Conservation (phyloP, 2,888 invertebrate species). For the Andrena chrysosceles region DNA sequence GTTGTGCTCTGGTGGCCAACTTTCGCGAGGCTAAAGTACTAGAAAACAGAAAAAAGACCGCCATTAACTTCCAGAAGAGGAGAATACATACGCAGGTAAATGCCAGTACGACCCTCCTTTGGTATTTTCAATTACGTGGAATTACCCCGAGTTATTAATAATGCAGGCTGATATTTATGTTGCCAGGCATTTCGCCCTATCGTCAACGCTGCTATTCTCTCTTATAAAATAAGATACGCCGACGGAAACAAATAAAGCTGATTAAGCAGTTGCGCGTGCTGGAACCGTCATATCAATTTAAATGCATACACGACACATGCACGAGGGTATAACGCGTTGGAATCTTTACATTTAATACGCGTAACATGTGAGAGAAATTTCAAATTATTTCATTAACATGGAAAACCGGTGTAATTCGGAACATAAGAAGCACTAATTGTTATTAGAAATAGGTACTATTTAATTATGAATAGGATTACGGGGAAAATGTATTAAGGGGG, state of each 20-base stretch:
- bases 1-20: slow-evolving; percentile 12
- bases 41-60: slow-evolving; percentile 8
- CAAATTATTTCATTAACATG: not conserved
- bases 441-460: no score
- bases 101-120: slow-evolving; percentile 69
- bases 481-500: no score
- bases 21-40: not conserved
- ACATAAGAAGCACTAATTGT: no score
- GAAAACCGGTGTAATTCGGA: no score
- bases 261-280: slow-evolving; percentile 68
- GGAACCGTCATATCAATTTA: slow-evolving; percentile 44
- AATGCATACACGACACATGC: not conserved
- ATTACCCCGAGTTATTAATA: slow-evolving; percentile 78
- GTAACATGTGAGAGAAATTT: not conserved
- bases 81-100: slow-evolving; percentile 44
- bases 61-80: slow-evolving; percentile 34
- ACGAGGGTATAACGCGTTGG: not conserved
- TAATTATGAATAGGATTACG: no score
- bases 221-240: slow-evolving; percentile 70
- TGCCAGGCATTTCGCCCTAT: slow-evolving; percentile 55
- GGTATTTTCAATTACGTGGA: slow-evolving; percentile 78
- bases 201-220: slow-evolving; percentile 44
- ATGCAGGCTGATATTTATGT: slow-evolving; percentile 75
- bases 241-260: slow-evolving; percentile 73
- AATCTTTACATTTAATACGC: not conserved